Conservation (phyloP, 1,140 invertebrate genomes). For the Ceratitis capitata region DNA sequence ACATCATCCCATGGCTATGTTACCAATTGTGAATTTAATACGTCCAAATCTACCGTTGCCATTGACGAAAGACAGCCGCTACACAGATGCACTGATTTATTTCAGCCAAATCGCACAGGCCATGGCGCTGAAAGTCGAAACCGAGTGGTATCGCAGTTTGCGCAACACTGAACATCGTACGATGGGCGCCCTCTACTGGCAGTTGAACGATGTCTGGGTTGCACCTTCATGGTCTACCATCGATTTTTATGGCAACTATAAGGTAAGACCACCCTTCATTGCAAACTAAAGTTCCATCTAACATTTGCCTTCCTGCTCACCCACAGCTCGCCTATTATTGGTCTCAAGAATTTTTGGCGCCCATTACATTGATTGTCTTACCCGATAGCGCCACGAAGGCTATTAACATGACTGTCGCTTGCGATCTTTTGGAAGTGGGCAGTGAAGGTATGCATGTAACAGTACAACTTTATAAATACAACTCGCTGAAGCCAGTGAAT, state of each 20-base stretch:
- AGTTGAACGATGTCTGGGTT: slow-evolving; percentile 98
- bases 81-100: slow-evolving; percentile 73
- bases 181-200: slow-evolving; percentile 99
- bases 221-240: slow-evolving; percentile 96
- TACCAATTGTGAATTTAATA: slow-evolving; percentile 71
- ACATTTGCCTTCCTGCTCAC: slow-evolving; percentile 47
- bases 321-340: slow-evolving; percentile 96
- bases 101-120: slow-evolving; percentile 88
- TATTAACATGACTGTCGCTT: slow-evolving; percentile 54
- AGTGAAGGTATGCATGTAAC: slow-evolving; percentile 43
- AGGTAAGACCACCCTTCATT: slow-evolving; percentile 43
- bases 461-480: slow-evolving; percentile 49
- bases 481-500: slow-evolving; percentile 49
- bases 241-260: slow-evolving; percentile 68
- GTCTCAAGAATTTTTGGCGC: slow-evolving; percentile 85
- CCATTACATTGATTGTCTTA: slow-evolving; percentile 65
- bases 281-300: not conserved
- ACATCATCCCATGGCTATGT: slow-evolving; percentile 80
- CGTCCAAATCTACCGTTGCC: slow-evolving; percentile 71
- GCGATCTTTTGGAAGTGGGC: slow-evolving; percentile 50
- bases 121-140: slow-evolving; percentile 85
- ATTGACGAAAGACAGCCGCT: slow-evolving; percentile 65
- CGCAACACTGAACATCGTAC: slow-evolving; percentile 78
- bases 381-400: slow-evolving; percentile 46
- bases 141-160: slow-evolving; percentile 86